phyloP scores from a whole-genome alignment of 2,888 invertebrate genomes.

The Cetonia aurata region DNA sequence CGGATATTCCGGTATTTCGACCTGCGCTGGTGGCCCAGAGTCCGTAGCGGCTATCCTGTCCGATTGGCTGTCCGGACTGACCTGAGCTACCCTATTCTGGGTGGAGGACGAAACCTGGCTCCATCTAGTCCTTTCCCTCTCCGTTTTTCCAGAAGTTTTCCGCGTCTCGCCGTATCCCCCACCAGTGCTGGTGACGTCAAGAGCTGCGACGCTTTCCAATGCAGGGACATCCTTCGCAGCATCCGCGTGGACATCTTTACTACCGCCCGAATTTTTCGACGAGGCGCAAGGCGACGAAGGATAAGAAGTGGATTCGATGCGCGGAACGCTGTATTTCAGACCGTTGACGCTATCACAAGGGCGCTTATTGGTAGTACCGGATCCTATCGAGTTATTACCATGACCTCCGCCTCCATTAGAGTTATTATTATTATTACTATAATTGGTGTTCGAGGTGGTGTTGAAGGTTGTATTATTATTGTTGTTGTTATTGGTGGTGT shows the following conservation, averaged over 20 bases:
- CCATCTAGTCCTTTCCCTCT: constrained; percentile 45
- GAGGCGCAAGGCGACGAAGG: constrained; percentile 16
- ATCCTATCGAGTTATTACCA: neutral
- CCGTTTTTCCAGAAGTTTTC: constrained; percentile 20
- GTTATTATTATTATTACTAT: constrained; percentile 8
- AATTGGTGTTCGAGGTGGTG: constrained; percentile 33
- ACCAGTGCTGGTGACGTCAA: constrained; percentile 28
- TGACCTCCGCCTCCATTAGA: neutral
- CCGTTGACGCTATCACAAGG: constrained; percentile 64
- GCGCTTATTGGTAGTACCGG: constrained; percentile 53
- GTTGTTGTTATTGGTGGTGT: constrained; percentile 14
- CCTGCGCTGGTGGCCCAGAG: constrained; percentile 48
- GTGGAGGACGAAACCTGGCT: constrained; percentile 44
- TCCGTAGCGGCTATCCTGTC: constrained; percentile 57
- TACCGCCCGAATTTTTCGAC: constrained; percentile 17
- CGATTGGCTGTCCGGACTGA: constrained; percentile 66
- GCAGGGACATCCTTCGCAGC: constrained; percentile 13
- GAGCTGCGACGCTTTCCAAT: constrained; percentile 11
- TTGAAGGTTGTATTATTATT: constrained; percentile 13
- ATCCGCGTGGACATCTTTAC: constrained; percentile 35
- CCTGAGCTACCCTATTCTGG: constrained; percentile 54
- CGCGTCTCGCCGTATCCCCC: constrained; percentile 41
- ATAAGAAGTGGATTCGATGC: constrained; percentile 1
- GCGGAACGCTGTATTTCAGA: constrained; percentile 60
- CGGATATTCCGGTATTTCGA: constrained; percentile 57